Conservation (phyloP, 1,140 invertebrate genomes). For the Micrasema minimum region DNA sequence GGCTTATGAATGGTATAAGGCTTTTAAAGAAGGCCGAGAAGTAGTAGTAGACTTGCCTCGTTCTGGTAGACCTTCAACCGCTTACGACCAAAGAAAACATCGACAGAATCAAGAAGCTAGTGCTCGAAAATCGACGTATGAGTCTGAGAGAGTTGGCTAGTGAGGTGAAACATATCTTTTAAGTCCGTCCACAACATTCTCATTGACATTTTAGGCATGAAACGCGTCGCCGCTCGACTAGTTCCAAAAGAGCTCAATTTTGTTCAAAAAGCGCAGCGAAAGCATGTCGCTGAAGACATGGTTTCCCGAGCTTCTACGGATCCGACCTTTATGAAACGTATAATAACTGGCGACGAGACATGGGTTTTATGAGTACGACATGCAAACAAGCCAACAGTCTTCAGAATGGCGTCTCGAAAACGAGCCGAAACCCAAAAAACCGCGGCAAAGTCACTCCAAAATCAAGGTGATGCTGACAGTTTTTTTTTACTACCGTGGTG, state of each 20-base stretch:
- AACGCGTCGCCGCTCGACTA: neutral
- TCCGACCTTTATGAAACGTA: neutral
- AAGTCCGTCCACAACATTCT: too few species aligned
- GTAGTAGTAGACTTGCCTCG: too few species aligned
- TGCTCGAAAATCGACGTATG: too few species aligned
- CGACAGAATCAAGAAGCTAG: too few species aligned
- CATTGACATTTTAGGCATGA: too few species aligned
- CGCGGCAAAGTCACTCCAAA: constrained; percentile 50
- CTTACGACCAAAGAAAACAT: too few species aligned
- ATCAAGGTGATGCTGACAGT: constrained; percentile 56
- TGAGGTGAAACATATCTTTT: too few species aligned
- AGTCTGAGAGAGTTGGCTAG: too few species aligned
- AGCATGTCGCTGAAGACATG: neutral
- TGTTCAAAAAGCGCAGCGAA: neutral
- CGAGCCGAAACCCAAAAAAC: constrained; percentile 54
- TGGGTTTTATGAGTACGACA: constrained; percentile 6
- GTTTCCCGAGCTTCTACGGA: neutral
- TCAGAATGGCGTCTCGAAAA: constrained; percentile 47
- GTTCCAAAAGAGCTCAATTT: neutral
- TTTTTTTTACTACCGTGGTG: constrained; percentile 55
- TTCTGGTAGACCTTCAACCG: too few species aligned
- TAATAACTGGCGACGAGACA: neutral
- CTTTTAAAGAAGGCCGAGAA: too few species aligned
- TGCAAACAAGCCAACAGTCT: constrained; percentile 41
- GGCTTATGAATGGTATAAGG: too few species aligned